phyloP scores from a whole-genome alignment of 2,113 vertebrate genomes.

The Mustela nigripes region DNA sequence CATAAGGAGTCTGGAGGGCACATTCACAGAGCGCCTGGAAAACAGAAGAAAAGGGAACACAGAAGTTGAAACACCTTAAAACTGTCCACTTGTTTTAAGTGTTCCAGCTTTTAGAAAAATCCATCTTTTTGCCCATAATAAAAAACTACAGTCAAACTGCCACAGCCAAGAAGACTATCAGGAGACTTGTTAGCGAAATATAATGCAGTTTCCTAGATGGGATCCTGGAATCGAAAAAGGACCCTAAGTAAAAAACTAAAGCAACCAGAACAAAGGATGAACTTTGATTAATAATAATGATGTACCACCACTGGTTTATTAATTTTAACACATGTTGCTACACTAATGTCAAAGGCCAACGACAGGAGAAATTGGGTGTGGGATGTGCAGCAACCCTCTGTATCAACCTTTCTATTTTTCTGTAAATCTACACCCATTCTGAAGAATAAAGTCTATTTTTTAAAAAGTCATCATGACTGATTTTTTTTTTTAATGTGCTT shows the following conservation, averaged over 20 bases:
- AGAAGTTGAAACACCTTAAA: not conserved
- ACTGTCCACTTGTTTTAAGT: not conserved
- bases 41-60: not conserved
- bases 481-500: not conserved
- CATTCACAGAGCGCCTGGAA: slow-evolving; percentile 96
- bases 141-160: not conserved
- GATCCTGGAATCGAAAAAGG: not conserved
- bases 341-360: not conserved
- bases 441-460: not conserved
- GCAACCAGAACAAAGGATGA: not conserved
- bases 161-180: not conserved
- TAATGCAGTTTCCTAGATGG: not conserved
- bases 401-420: not conserved
- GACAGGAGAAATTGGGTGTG: not conserved
- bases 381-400: not conserved
- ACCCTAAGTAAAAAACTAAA: not conserved
- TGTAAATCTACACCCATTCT: not conserved
- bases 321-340: not conserved
- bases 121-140: not conserved
- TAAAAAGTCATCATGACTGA: not conserved
- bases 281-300: not conserved
- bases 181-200: not conserved
- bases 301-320: not conserved
- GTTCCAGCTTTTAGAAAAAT: slow-evolving; percentile 14
- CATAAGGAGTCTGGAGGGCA: slow-evolving; percentile 95